These are phyloP conservation scores for Holothuria leucospilota DNA, from an alignment of 53 echinoderm and acorn worm genomes.

Conservation along the genomic window DNA sequence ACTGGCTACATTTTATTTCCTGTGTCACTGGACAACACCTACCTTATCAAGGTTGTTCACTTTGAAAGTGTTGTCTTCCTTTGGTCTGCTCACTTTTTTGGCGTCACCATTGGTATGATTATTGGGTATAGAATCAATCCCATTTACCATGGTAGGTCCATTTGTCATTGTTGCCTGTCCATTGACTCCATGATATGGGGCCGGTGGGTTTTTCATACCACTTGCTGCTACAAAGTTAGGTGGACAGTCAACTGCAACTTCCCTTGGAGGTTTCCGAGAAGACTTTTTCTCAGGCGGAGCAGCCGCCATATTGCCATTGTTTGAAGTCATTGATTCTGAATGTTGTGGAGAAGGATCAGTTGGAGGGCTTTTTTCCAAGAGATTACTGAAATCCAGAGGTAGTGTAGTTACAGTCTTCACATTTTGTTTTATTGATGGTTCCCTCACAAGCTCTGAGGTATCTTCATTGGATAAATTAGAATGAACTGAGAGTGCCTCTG, in stretches of 20 bases:
- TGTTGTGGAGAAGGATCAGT: background rate
- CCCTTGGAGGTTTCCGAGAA: conserved; percentile 62
- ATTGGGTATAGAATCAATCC: conserved; percentile 32
- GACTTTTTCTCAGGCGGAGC: conserved; percentile 21
- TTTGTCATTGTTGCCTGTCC: conserved; percentile 74
- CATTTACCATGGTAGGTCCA: conserved; percentile 57
- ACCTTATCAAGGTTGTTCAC: conserved; percentile 30
- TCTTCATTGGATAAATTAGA: background rate
- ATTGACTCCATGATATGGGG: conserved; percentile 54
- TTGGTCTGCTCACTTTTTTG: conserved; percentile 8
- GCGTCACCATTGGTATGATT: conserved; percentile 38
- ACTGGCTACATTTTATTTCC: too few species aligned
- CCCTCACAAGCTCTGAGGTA: conserved; percentile 44
- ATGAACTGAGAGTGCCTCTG: conserved; percentile 35
- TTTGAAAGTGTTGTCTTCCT: conserved; percentile 13
- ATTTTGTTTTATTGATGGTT: conserved; percentile 43
- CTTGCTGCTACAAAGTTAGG: conserved; percentile 97
- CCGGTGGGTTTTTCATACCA: conserved; percentile 98
- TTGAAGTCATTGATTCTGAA: conserved; percentile 34
- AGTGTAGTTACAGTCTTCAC: background rate
- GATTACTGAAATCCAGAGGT: conserved; percentile 30
- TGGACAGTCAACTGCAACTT: conserved; percentile 98
- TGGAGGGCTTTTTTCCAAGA: conserved; percentile 18
- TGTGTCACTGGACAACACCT: background rate
- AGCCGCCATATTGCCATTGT: conserved; percentile 30